Conservation (phyloP, 2,888 invertebrate species). For the Pardosa pseudoannulata region DNA sequence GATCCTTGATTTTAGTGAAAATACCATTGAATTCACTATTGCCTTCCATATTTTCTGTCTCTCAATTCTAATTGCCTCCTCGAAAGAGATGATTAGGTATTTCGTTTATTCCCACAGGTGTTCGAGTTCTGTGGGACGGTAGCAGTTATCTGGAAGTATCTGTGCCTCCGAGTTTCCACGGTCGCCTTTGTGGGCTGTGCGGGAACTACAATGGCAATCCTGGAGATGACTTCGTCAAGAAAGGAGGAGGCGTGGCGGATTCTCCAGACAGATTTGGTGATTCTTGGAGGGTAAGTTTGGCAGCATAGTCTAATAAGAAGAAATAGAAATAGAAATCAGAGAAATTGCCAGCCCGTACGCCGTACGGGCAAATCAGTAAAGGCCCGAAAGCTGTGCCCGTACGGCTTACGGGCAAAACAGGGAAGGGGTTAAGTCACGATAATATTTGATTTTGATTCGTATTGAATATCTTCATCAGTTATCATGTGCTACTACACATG, state of each 20-base stretch:
- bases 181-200: slow-evolving; percentile 91
- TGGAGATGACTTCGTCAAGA: slow-evolving; percentile 85
- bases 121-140: slow-evolving; percentile 94
- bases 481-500: no score
- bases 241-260: slow-evolving; percentile 80
- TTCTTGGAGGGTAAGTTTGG: slow-evolving; percentile 93
- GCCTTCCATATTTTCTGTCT: no score
- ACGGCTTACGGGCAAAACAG: no score
- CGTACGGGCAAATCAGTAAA: no score
- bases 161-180: slow-evolving; percentile 85
- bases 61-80: no score
- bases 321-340: no score
- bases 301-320: no score
- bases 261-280: slow-evolving; percentile 87
- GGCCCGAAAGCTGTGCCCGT: no score
- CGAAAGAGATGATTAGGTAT: no score
- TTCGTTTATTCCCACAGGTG: slow-evolving; percentile 79
- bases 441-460: neutral
- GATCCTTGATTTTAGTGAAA: slow-evolving; percentile 4
- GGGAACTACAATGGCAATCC: slow-evolving; percentile 94
- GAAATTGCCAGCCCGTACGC: no score
- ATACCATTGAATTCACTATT: no score
- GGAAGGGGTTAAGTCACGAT: no score
- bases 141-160: slow-evolving; percentile 91
- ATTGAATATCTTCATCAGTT: neutral